Base-by-base conservation (phyloP, 2,797 vertebrate species). In the Danio albolineatus region DNA sequence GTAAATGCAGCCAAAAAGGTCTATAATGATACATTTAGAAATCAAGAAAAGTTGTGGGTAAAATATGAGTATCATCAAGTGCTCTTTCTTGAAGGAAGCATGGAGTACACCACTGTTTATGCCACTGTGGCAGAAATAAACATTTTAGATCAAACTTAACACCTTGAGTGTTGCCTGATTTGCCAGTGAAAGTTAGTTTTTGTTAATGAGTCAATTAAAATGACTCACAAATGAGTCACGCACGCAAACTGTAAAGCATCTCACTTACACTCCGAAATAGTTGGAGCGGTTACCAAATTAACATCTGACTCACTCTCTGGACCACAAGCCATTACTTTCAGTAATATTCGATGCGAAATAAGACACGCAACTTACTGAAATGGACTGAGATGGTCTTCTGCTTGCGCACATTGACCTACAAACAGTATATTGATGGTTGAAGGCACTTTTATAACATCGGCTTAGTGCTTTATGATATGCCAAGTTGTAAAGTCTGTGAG, bases 191-290 rank as follows among this genome's bases (percentile, higher is more conserved):
- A 70, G 36, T 7, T 70, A 38, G 28, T 12, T 53, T 7, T 69
- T 69, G 51, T 17, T 39, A 69, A 69, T 39, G 66, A 69, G 66
- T 70, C 48, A 54, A 19, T 54, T 10, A 13, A 70, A 70, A 8
- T 70, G 49, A 54, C 48, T 70, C n/a, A 17, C 36, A 54, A 70
- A 41, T 70, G 67, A 70, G 67, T 70, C 49, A 54, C 36, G 39
- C 16, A 41, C 36, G 3, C 28, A 70, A 41, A 70, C 49, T 54
- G 10, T 70, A 53, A 54, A 70, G 54, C 48, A n/a, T 54, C 67
- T 70, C 67, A 54, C 67, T 39, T 70, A 54, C 67, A 54, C 67
- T 53, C 49, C 54, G 49, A 70, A 70, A 70, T 53, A 70, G 67
- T 70, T 36, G 10, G 36, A 70, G 67, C 19, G 67, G 67, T 54